Percentiles rank a stretch among this genome's conserved stretches.
These are phyloP conservation scores for Noctilio leporinus DNA, from an alignment of 2,113 vertebrate species.

Conservation along the genomic window DNA sequence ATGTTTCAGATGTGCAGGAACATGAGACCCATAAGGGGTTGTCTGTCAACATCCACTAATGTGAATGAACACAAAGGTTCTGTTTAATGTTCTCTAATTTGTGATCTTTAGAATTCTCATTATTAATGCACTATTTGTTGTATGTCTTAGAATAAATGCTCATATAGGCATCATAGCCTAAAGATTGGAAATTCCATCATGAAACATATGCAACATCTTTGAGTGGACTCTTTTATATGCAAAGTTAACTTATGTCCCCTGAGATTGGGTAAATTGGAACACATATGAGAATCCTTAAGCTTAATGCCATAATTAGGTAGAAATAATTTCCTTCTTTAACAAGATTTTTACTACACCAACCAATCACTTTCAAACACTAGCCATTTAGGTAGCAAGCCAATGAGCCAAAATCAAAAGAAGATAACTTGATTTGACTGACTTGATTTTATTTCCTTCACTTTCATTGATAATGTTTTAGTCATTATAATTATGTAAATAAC, in stretches of 20 bases:
- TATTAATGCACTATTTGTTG: not conserved
- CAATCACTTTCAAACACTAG: constrained; percentile 41
- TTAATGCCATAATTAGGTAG: constrained; percentile 48
- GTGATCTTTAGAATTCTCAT: not conserved
- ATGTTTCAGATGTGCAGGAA: not conserved
- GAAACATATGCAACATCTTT: not conserved
- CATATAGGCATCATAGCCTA: not conserved
- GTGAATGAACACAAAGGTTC: not conserved
- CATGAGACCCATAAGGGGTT: not conserved
- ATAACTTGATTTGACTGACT: constrained; percentile 42
- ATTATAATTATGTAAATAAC: constrained; percentile 41
- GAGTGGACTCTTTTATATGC: constrained; percentile 8
- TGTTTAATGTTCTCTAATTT: not conserved
- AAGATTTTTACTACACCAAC: constrained; percentile 36
- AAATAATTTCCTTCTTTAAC: constrained; percentile 54
- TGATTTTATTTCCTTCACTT: constrained; percentile 24
- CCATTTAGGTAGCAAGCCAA: constrained; percentile 49
- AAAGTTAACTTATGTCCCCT: constrained; percentile 30
- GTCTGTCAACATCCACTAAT: not conserved
- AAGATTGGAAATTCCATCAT: constrained; percentile 6
- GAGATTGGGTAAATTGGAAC: constrained; percentile 8
- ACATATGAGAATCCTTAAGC: constrained; percentile 26
- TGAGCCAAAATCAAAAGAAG: constrained; percentile 37
- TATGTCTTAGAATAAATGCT: not conserved
- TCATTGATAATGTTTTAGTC: not conserved